These are phyloP conservation scores for Macrosiphum euphorbiae DNA, from an alignment of 2,888 invertebrate genomes.

Conservation along the genomic window DNA sequence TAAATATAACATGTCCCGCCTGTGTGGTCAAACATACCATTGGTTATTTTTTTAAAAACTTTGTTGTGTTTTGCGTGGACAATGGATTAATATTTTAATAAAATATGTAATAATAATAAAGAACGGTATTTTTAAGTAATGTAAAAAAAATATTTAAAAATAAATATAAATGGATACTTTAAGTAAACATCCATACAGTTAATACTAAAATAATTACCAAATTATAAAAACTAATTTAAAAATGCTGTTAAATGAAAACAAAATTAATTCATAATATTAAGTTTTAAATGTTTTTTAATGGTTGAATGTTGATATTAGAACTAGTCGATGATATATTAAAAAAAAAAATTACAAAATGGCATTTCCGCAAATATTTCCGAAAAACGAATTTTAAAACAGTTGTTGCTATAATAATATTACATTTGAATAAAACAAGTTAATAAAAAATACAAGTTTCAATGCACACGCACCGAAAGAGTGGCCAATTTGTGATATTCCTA, in stretches of 20 bases:
- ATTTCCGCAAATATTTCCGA: not conserved
- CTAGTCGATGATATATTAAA: not conserved
- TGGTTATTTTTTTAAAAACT: not conserved
- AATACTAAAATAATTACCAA: not conserved
- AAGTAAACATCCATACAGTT: too few relatives aligned
- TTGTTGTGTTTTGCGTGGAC: not conserved
- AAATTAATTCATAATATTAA: not conserved
- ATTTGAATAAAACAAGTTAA: not conserved
- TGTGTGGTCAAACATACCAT: not conserved
- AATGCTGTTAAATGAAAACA: not conserved
- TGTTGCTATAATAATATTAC: not conserved
- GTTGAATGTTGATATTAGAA: not conserved
- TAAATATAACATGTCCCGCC: not conserved
- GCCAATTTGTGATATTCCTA: not conserved
- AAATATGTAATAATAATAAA: not conserved
- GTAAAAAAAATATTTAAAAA: too few relatives aligned
- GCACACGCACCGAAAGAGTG: not conserved
- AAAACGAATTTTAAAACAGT: not conserved
- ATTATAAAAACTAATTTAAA: not conserved
- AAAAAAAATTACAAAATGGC: not conserved
- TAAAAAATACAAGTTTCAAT: not conserved
- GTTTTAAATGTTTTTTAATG: not conserved
- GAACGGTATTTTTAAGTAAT: too few relatives aligned
- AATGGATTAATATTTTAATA: not conserved
- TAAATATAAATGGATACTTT: too few relatives aligned